phyloP scores from a whole-genome alignment of 2,888 invertebrate genomes.

The Oscheius sp. region DNA sequence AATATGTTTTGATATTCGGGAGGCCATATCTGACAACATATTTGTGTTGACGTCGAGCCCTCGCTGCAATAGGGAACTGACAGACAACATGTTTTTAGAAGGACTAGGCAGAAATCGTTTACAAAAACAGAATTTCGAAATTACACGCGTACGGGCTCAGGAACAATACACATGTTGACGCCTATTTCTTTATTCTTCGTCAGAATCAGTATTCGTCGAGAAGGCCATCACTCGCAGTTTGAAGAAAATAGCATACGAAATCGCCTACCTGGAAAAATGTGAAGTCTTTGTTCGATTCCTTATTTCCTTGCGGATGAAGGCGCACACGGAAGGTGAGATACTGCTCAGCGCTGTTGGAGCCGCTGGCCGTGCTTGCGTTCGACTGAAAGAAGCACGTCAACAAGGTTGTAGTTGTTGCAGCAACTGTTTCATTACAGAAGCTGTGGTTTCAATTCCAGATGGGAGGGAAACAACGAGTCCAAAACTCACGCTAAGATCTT shows the following conservation, averaged over 20 bases:
- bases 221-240: background rate
- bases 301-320: constrained; percentile 73
- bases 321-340: constrained; percentile 67
- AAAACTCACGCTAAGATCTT: constrained; percentile 54
- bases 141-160: background rate
- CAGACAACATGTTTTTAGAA: background rate
- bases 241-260: background rate
- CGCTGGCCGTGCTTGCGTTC: background rate
- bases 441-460: too few species aligned
- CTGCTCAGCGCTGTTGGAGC: constrained; percentile 1
- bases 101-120: background rate
- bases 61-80: background rate
- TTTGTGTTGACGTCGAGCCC: background rate
- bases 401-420: background rate
- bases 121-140: background rate
- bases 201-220: background rate
- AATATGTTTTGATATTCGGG: background rate
- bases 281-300: constrained; percentile 73
- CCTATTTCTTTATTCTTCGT: background rate
- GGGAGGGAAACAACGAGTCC: background rate
- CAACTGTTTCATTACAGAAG: background rate
- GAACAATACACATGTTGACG: background rate
- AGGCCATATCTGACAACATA: background rate
- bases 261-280: constrained; percentile 71
- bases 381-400: constrained; percentile 8